Evolutionary conservation across 2,888 invertebrate genomes (phyloP).

Genomic region (Meghimatium bilineatum): DNA sequence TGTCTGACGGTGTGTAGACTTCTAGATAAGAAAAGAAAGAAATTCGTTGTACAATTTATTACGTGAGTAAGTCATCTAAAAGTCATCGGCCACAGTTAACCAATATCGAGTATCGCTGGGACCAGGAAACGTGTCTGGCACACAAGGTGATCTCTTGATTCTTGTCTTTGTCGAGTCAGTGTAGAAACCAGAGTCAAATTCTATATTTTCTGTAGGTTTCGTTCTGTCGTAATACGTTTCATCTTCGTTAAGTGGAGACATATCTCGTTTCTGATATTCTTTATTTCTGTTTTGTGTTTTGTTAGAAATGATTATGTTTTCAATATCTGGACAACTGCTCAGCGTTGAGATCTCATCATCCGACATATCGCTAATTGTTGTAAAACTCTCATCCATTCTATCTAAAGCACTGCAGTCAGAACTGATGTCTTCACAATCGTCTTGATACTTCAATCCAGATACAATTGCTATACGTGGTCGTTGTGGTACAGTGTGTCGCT

Average conservation of each 20-base stretch:
- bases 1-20: too few species aligned
- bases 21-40: too few species aligned
- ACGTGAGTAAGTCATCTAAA: neutral
- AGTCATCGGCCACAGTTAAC: slow-evolving; percentile 31
- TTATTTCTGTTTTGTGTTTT: slow-evolving; percentile 12
- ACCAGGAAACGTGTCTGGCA: slow-evolving; percentile 27
- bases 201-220: slow-evolving; percentile 25
- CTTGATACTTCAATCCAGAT: neutral
- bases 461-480: neutral
- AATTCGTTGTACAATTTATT: too few species aligned
- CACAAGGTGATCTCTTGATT: slow-evolving; percentile 38
- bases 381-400: neutral
- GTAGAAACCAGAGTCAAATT: slow-evolving; percentile 38
- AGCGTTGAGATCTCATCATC: slow-evolving; percentile 2
- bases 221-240: slow-evolving; percentile 39
- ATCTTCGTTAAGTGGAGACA: neutral
- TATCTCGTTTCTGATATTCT: neutral
- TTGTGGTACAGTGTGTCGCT: neutral
- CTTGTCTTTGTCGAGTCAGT: slow-evolving; percentile 28
- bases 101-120: slow-evolving; percentile 42
- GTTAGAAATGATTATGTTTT: neutral
- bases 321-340: neutral
- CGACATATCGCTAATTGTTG: neutral
- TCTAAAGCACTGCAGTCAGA: neutral
- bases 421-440: neutral